Evolutionary conservation across 2,888 invertebrate genomes (phyloP), one percentile per base, ranked within the genome.

Genomic region (Fragum whitleyi): DNA sequence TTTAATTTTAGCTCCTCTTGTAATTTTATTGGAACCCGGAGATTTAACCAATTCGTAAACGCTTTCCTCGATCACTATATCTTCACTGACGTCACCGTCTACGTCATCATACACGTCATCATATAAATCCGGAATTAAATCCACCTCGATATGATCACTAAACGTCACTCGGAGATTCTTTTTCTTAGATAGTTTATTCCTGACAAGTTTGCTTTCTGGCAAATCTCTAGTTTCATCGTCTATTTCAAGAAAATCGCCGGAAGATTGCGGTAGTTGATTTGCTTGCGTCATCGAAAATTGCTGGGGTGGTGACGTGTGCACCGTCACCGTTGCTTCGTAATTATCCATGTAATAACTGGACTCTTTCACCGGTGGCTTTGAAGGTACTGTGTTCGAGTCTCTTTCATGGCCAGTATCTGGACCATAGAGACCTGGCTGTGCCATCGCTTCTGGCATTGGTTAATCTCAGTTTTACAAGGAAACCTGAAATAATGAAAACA

Each of bases 141-240:
- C 82, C 5, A 82, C 75, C n/a, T 78, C 76, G 19, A 82, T 82
- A 70, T 82, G 78, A 59, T 82, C 82, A 59, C 82, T 82, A 51
- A 82, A 82, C 7, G 82, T 79, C 16, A 82, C 82, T 39, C 70
- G 62, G 28, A 82, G 70, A 42, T 82, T 82, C 68, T 82, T 82
- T 26, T 77, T 36, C 51, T 79, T 82, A 2, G 82, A 78, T 9
- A 73, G 32, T 29, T 47, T 74, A 7, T 39, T 39, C 19, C 68
- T 28, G 14, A 68, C 36, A 23, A 57, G 68, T n/a, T 39, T 55
- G 5, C 53, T 21, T 39, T 81, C 81, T 0, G 62, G n/a, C 16
- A 74, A 59, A 36, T 79, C 73, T 42, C 23, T 59, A 7, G 82
- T 82, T 61, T 82, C 82, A 62, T 82, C 82, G 69, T 82, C 82